Conservation (phyloP, 2,797 vertebrate genomes). For the Catostomus latipinnis region DNA sequence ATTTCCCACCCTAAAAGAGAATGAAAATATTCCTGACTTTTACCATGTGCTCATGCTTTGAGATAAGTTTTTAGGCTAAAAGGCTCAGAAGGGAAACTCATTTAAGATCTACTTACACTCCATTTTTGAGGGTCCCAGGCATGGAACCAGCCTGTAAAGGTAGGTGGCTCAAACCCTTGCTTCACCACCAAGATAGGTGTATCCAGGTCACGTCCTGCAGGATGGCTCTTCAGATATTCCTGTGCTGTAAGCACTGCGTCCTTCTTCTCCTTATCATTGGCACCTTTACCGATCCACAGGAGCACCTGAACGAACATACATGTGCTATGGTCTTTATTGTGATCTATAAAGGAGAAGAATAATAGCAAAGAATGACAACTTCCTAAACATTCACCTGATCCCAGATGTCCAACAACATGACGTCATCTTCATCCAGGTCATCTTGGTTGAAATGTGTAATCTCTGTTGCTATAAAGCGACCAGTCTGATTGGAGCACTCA, state of each 20-base stretch:
- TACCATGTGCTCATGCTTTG: neutral
- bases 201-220: constrained; percentile 75
- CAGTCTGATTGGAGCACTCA: constrained; percentile 88
- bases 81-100: neutral
- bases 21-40: neutral
- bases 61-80: neutral
- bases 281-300: constrained; percentile 83
- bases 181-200: constrained; percentile 86
- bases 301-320: constrained; percentile 74
- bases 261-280: constrained; percentile 81
- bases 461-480: constrained; percentile 83
- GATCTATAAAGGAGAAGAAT: too few relatives aligned
- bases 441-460: constrained; percentile 84
- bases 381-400: constrained; percentile 78
- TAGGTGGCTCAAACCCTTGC: constrained; percentile 85
- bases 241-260: constrained; percentile 74
- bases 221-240: constrained; percentile 83
- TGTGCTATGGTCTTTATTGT: too few relatives aligned
- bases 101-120: constrained; percentile 73
- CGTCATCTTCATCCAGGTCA: constrained; percentile 83
- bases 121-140: constrained; percentile 87
- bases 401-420: constrained; percentile 86
- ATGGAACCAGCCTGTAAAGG: constrained; percentile 88
- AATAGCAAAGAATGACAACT: neutral
- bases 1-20: constrained; percentile 77